Conservation (phyloP, 1,140 invertebrate genomes). For the Cyclargus thomasi region DNA sequence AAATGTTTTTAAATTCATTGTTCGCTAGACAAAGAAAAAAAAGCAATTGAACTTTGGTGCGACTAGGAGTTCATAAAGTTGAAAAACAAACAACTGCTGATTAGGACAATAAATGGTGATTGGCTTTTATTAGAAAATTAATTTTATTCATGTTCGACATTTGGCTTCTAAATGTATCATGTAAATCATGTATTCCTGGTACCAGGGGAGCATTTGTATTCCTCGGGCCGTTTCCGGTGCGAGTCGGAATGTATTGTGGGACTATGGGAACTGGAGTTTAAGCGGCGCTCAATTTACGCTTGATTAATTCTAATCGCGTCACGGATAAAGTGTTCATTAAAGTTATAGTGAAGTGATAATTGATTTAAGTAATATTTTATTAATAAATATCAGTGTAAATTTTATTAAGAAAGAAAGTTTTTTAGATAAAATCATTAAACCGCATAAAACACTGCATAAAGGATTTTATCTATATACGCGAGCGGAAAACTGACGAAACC, state of each 20-base stretch:
- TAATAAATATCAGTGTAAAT: no score
- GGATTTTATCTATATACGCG: no score
- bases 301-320: background rate
- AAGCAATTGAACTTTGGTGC: background rate
- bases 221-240: constrained; percentile 31
- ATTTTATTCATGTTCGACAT: constrained; percentile 13
- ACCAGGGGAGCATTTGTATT: constrained; percentile 33
- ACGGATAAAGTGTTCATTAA: background rate
- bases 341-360: background rate
- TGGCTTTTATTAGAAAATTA: background rate
- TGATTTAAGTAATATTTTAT: no score
- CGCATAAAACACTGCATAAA: no score
- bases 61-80: background rate
- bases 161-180: constrained; percentile 14
- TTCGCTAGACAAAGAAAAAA: background rate
- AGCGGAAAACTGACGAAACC: no score
- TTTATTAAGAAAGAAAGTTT: no score
- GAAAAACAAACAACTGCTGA: constrained; percentile 1
- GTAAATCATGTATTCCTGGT: constrained; percentile 31
- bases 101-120: no score
- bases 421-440: no score
- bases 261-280: constrained; percentile 16
- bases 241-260: constrained; percentile 23
- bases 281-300: background rate
- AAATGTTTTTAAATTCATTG: background rate